Conservation (phyloP, 2,797 vertebrate species). For the Syngnathus acus region DNA sequence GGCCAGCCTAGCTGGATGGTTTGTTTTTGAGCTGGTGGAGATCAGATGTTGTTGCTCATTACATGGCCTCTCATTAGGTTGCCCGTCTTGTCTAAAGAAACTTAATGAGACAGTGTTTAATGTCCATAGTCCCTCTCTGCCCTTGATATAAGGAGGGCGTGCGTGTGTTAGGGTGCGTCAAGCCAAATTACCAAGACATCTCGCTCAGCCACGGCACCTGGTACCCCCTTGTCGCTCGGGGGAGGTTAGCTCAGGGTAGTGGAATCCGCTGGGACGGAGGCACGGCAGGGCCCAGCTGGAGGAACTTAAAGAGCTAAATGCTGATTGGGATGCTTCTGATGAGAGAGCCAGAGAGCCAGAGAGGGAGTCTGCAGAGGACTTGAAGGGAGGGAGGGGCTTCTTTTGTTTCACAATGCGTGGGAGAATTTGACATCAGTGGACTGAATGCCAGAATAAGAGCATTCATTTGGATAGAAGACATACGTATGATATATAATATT, state of each 20-base stretch:
- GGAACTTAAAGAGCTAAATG: conserved; percentile 68
- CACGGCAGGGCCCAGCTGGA: conserved; percentile 78
- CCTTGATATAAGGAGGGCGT: conserved; percentile 32
- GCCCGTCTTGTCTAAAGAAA: conserved; percentile 52
- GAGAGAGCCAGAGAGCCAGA: conserved; percentile 21
- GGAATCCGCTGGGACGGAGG: conserved; percentile 55
- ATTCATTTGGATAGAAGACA: neutral
- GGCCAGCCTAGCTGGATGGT: conserved; percentile 57
- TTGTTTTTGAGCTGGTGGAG: conserved; percentile 55
- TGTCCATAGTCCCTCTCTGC: conserved; percentile 58
- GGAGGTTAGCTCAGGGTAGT: conserved; percentile 60
- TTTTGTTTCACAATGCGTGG: conserved; percentile 64
- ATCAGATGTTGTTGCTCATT: conserved; percentile 72
- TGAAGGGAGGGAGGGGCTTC: conserved; percentile 17
- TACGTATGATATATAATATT: no score
- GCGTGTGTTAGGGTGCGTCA: conserved; percentile 58
- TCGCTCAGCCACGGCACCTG: conserved; percentile 74
- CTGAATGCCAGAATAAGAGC: conserved; percentile 44
- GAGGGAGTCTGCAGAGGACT: conserved; percentile 30
- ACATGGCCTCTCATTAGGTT: conserved; percentile 69
- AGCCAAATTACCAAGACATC: conserved; percentile 74
- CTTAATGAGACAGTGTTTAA: conserved; percentile 80
- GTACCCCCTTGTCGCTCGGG: conserved; percentile 63
- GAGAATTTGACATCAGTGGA: conserved; percentile 52
- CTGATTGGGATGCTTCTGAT: conserved; percentile 56